Conservation (phyloP, 1,140 invertebrate species). For the Listronotus oregonensis region DNA sequence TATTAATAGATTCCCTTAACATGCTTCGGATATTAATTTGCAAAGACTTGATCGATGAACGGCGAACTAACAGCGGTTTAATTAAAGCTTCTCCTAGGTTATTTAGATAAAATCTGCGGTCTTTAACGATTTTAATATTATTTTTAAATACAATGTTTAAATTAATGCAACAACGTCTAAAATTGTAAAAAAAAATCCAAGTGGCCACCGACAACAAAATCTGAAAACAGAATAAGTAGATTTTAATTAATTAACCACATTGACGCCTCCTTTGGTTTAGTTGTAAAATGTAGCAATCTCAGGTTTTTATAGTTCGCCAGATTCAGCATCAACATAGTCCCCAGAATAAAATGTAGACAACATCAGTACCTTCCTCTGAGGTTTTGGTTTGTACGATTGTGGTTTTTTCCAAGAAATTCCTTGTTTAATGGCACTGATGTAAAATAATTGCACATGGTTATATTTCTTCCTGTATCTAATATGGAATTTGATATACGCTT, state of each 20-base stretch:
- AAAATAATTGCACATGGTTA: slow-evolving; percentile 56
- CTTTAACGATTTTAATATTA: no score
- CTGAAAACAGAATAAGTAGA: slow-evolving; percentile 47
- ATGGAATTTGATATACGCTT: slow-evolving; percentile 23
- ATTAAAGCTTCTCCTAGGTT: no score
- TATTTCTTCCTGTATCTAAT: slow-evolving; percentile 49
- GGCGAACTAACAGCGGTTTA: no score
- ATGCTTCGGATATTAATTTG: no score
- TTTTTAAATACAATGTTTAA: no score
- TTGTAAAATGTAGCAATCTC: slow-evolving; percentile 57
- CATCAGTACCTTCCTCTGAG: slow-evolving; percentile 17
- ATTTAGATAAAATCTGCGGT: no score
- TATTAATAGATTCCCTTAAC: no score
- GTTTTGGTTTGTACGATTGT: slow-evolving; percentile 45
- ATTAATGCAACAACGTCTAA: no score
- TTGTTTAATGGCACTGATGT: slow-evolving; percentile 47
- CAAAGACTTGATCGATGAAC: no score
- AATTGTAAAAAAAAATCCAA: slow-evolving; percentile 42
- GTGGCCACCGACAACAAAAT: slow-evolving; percentile 44
- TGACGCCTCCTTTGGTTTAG: slow-evolving; percentile 55
- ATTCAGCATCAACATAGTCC: slow-evolving; percentile 35
- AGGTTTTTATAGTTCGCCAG: slow-evolving; percentile 44
- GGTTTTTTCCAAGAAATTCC: slow-evolving; percentile 45
- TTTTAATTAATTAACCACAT: slow-evolving; percentile 49
- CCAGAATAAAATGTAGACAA: slow-evolving; percentile 43